Percentiles rank a stretch among this genome's conserved stretches.
These are phyloP conservation scores for Tetragnatha montana DNA, from an alignment of 2,888 invertebrate genomes.

Conservation along the genomic window DNA sequence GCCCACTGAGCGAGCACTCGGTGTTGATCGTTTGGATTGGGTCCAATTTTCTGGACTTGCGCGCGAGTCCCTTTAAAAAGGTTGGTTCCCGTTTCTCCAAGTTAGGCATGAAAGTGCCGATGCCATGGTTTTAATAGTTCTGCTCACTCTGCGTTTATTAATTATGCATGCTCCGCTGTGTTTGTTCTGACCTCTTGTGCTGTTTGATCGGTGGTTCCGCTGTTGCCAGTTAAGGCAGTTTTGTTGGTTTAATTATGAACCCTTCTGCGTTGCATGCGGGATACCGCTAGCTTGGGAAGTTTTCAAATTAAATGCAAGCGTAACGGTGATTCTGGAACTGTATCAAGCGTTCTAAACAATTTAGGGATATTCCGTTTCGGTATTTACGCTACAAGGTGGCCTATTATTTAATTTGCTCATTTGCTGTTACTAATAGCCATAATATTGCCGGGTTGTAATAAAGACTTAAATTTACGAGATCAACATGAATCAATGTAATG, in stretches of 20 bases:
- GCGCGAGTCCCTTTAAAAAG: not conserved
- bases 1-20: not conserved
- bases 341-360: not conserved
- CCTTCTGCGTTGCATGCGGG: not conserved
- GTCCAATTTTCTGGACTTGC: conserved; percentile 19
- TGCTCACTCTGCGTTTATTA: not conserved
- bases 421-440: too few relatives aligned
- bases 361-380: not conserved
- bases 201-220: not conserved
- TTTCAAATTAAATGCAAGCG: not conserved
- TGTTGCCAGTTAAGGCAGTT: not conserved
- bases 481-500: too few relatives aligned
- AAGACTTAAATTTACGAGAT: too few relatives aligned
- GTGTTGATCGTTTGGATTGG: conserved; percentile 22
- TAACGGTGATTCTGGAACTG: not conserved
- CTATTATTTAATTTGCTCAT: too few relatives aligned
- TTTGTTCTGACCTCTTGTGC: not conserved
- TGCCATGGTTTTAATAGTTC: not conserved
- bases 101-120: not conserved
- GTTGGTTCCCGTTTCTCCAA: not conserved
- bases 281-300: not conserved
- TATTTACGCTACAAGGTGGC: too few relatives aligned
- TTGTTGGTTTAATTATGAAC: not conserved
- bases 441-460: too few relatives aligned
- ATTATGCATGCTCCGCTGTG: not conserved